Conservation (phyloP, 1,140 invertebrate genomes). For the Adelges cooleyi region DNA sequence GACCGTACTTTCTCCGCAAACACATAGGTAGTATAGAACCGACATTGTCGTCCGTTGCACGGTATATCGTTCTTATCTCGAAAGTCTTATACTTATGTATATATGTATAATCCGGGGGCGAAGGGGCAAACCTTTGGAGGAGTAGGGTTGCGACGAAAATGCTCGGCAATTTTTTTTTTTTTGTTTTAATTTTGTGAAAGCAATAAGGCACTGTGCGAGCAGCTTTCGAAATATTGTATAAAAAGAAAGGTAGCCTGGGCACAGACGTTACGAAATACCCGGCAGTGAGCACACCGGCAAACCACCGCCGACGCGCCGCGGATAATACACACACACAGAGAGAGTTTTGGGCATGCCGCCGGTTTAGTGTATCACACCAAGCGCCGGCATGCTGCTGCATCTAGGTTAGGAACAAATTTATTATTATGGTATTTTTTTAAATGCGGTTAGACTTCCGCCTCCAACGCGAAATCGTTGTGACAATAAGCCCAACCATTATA, state of each 20-base stretch:
- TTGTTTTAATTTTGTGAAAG: slow-evolving; percentile 20
- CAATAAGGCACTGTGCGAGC: background rate
- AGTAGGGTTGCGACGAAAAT: too few species aligned
- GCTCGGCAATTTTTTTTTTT: background rate
- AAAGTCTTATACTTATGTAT: too few species aligned
- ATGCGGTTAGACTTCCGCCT: slow-evolving; percentile 14
- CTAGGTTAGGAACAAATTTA: too few species aligned
- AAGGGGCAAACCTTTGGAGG: background rate
- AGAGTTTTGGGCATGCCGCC: background rate
- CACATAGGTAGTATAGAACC: too few species aligned
- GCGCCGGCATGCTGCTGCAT: too few species aligned
- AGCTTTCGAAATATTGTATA: slow-evolving; percentile 22
- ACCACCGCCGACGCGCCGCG: slow-evolving; percentile 16
- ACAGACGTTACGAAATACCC: slow-evolving; percentile 26
- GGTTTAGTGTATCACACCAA: too few species aligned
- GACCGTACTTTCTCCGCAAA: too few species aligned
- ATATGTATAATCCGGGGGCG: too few species aligned
- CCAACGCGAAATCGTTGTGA: slow-evolving; percentile 9
- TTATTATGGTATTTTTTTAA: too few species aligned
- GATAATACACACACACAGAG: slow-evolving; percentile 10
- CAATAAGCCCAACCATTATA: too few species aligned
- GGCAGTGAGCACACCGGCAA: slow-evolving; percentile 16
- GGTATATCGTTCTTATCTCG: background rate
- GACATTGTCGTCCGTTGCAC: too few species aligned
- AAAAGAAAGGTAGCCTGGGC: slow-evolving; percentile 20